Base-by-base conservation (phyloP, 2,888 invertebrate species). In the Tubulanus polymorphus region DNA sequence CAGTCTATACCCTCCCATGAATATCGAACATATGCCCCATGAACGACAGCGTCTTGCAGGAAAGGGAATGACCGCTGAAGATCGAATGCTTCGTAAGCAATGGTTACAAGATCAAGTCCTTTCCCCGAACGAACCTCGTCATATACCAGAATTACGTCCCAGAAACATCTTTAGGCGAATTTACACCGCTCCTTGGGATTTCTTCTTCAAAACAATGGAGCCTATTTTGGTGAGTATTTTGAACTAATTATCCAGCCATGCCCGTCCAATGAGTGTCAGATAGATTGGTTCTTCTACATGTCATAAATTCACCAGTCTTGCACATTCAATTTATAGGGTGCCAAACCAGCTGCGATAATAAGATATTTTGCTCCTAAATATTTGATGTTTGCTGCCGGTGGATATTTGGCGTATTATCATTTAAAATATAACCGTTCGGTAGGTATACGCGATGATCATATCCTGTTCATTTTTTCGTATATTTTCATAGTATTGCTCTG, bases 21-120 rank as follows among this genome's bases (percentile, higher is more conserved):
- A 52, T 29, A 75, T 77, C 28, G 74, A 77, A 53, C 77, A 68
- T 3, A 50, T 75, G 55, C 66, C 72, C 2, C 54, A 61, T 54
- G 72, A 72, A 56, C 54, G 75, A 37, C 62, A 67, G 48, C 63
- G 77, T 25, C 46, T 75, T 28, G 56, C 64, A 3, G 64, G 61
- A 2, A 56, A 56, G 25, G n/a, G n/a, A n/a, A 74, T 76, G 75
- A 70, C 74, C 5, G 66, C 60, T n/a, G 74, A 67, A 41, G 73
- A 75, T 32, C 61, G 77, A 49, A 67, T 64, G 23, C 57, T 74
- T 3, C 55, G 77, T 54, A 68, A 67, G 55, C 74, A 75, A 57
- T 77, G 76, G 76, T 45, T 76, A 15, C 50, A 60, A 48, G 77
- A 76, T 58, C 77, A 77, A 59, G 57, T 61, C 20, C 65, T 77